These are phyloP conservation scores for Brachionus rubens DNA, from an alignment of 1,140 invertebrate species.

Conservation along the genomic window DNA sequence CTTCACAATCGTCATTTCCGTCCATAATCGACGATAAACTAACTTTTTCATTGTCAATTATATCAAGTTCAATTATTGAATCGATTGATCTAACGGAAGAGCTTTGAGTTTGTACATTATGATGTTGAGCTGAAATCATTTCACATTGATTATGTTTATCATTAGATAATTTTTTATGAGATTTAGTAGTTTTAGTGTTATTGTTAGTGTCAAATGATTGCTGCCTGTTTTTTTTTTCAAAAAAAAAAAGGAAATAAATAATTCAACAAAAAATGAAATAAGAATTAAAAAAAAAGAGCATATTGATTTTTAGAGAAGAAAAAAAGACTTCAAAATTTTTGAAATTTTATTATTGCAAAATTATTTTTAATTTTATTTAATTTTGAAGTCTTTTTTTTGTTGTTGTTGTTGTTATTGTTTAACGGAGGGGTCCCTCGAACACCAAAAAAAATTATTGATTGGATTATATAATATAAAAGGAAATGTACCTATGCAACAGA, in stretches of 20 bases:
- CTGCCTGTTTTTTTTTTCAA: no score
- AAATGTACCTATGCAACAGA: slow-evolving; percentile 30
- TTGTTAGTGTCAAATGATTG: slow-evolving; percentile 2
- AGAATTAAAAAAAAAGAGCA: background rate
- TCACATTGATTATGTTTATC: slow-evolving; percentile 5
- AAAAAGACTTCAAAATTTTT: background rate
- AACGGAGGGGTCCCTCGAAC: background rate
- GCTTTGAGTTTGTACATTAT: background rate
- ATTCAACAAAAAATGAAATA: background rate
- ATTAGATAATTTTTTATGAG: background rate
- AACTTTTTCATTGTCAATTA: background rate
- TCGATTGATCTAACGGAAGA: background rate
- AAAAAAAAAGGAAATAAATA: slow-evolving; percentile 1
- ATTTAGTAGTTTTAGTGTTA: no score
- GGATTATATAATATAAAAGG: background rate
- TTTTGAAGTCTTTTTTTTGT: no score
- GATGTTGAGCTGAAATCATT: background rate
- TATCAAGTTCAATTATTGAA: background rate
- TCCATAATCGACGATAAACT: background rate
- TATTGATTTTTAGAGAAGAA: slow-evolving; percentile 7
- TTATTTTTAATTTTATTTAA: slow-evolving; percentile 43
- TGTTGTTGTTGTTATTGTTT: background rate
- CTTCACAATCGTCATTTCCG: background rate
- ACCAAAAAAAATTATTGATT: slow-evolving; percentile 8
- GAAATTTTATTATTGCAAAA: slow-evolving; percentile 6